These are phyloP conservation scores for Nephrotoma appendiculata DNA, from an alignment of 2,888 invertebrate genomes.

Conservation along the genomic window DNA sequence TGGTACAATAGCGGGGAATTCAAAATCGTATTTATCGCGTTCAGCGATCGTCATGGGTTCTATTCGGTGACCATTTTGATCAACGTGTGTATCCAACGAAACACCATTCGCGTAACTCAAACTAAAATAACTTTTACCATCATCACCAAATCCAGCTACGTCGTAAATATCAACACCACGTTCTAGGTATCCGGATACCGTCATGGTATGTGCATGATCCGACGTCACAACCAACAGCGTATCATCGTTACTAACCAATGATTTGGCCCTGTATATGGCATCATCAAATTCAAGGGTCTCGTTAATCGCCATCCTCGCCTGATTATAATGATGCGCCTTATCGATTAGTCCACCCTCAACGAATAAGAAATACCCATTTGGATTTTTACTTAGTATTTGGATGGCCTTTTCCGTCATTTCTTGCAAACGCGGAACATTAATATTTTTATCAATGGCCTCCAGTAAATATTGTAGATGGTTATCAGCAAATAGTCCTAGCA, in stretches of 20 bases:
- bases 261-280: conserved; percentile 46
- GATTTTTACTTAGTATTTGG: conserved; percentile 42
- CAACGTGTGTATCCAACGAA: conserved; percentile 31
- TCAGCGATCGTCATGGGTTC: conserved; percentile 22
- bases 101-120: conserved; percentile 65
- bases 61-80: conserved; percentile 16
- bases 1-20: conserved; percentile 46
- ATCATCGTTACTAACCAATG: conserved; percentile 46
- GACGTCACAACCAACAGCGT: conserved; percentile 73
- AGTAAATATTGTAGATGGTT: conserved; percentile 57
- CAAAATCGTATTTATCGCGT: conserved; percentile 13
- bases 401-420: conserved; percentile 73
- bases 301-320: conserved; percentile 25
- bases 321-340: conserved; percentile 25
- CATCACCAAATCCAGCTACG: conserved; percentile 22
- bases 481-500: conserved; percentile 50
- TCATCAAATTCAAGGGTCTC: conserved; percentile 42
- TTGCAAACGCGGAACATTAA: conserved; percentile 44
- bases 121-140: conserved; percentile 47
- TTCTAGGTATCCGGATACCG: conserved; percentile 47
- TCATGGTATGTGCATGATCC: conserved; percentile 68
- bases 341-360: conserved; percentile 47
- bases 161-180: conserved; percentile 24
- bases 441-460: conserved; percentile 29
- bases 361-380: conserved; percentile 62